Evolutionary conservation across 2,888 invertebrate genomes (phyloP).

Genomic region (Dryococelus australis): DNA sequence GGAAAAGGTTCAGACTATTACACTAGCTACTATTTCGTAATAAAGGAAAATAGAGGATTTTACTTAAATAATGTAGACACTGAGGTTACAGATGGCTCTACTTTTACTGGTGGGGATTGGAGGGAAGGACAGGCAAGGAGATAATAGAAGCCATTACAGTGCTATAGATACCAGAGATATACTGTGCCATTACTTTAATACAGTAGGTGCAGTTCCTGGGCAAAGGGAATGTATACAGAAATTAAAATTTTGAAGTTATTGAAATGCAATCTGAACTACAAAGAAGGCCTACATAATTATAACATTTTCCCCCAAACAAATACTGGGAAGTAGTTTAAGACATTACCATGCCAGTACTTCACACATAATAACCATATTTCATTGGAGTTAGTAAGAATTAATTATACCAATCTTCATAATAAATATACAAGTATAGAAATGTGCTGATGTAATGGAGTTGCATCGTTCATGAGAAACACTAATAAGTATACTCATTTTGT

Average conservation of each 20-base stretch:
- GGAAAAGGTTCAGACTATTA: background rate
- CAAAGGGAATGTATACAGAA: background rate
- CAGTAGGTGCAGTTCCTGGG: background rate
- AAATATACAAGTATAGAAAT: no score
- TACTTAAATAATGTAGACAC: background rate
- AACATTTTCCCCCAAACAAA: background rate
- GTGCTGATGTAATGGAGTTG: no score
- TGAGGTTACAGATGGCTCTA: background rate
- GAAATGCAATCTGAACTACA: background rate
- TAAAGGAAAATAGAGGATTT: background rate
- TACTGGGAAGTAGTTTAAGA: background rate
- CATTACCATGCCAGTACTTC: no score
- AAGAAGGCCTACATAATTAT: background rate
- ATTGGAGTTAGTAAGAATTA: no score
- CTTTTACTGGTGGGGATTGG: background rate
- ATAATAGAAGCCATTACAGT: background rate
- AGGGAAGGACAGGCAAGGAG: background rate
- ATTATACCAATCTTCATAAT: no score
- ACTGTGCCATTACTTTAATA: background rate
- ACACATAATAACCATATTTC: no score
- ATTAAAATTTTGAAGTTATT: background rate
- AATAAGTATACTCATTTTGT: no score
- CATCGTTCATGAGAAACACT: background rate
- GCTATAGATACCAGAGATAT: background rate
- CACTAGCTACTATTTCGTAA: background rate